Base-by-base conservation (phyloP, 1,140 invertebrate genomes). In the Brachionus plicatilis region DNA sequence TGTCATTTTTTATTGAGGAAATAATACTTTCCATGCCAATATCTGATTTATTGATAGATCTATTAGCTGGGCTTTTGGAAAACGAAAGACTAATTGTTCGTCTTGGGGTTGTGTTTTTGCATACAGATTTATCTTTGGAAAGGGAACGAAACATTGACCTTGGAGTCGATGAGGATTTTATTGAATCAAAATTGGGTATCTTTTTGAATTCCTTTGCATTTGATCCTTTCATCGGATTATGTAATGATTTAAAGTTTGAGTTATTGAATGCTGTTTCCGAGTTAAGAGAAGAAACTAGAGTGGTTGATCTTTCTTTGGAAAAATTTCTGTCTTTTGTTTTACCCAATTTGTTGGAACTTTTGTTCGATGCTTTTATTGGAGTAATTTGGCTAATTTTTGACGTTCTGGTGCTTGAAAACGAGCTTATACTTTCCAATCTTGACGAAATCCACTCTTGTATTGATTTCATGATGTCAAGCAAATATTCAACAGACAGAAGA, bases 381-480 rank as follows among this genome's bases (percentile, higher is more conserved):
- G 12, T 72, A 3, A 41, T 43, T 17, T 72, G 29, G 17, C 68
- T 72, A 43, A 72, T 50, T 27, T 24, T 47, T 50, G 72, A 50
- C 2, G 3, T 29, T 47, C 12, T 50, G 7, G 1, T 50, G 6
- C 11, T 17, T 50, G 72, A 76, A 11, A 24, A 27, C 9, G 72
- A 50, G 43, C 72, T 76, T 50, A 76, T 29, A n/a, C 72, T 76
- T 27, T 76, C 72, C 7, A 76, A 20, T 27, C 72, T 45, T 24
- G 72, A 76, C 47, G 72, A 76, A 24, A 83, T 70, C 82, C 82
- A 83, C 24, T 83, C 60, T 50, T 70, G 60, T 41, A 83, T 68
- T 29, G 87, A 88, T 12, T 85, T 85, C 47, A 90, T 88, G 27
- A 90, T 89, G 43, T 90, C 89, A 29, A 88, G 78, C 17, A 90